Evolutionary conservation across 2,113 vertebrate species (phyloP), one percentile per base, ranked within the genome.

Genomic region (Mandrillus leucophaeus): DNA sequence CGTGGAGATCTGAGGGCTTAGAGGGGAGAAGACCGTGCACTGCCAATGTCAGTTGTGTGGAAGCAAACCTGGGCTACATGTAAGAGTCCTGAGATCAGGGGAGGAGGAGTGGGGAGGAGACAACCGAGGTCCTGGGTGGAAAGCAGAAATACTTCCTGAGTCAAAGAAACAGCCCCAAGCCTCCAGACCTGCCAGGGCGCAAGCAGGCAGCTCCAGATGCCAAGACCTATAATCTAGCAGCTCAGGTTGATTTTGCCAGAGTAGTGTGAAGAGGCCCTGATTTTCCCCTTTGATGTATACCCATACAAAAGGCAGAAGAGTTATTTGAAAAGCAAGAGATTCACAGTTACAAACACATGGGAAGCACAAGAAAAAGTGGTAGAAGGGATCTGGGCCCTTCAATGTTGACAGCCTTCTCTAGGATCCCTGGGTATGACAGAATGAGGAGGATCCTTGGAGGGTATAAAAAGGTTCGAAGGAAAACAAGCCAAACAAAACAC

Each of bases 371-470:
- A 78, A 20, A 90, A 61, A 10, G 14, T 20, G 59, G 23, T 38
- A n/a, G 1, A 11, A 22, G 38, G 14, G 0, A 25, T 27, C 38
- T 72, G 70, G 82, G 90, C 2, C 76, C 4, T 85, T 50, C 3
- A 66, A 30, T 55, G 43, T 88, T 86, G 86, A 87, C 2, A 4
- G 32, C 86, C 81, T 32, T 3, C 40, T 72, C 22, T 38, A 11
- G 86, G 89, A 25, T 2, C 88, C 93, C 32, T 95, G 2, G 45
- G 79, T 66, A 3, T 3, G 13, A 43, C 18, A 35, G 14, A 10
- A 1, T 0, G 3, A 17, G 6, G 73, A 5, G 57, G 22, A 5
- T 4, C 20, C 11, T 2, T 1, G 6, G 17, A 0, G 8, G 14
- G 23, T 13, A 0, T 25, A 32, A 12, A 25, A 35, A 10, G 11